A percentile compares a stretch with the other conserved stretches of the same genome.
Conservation (phyloP, 2,797 vertebrate species). For the Bradypodion ventrale region DNA sequence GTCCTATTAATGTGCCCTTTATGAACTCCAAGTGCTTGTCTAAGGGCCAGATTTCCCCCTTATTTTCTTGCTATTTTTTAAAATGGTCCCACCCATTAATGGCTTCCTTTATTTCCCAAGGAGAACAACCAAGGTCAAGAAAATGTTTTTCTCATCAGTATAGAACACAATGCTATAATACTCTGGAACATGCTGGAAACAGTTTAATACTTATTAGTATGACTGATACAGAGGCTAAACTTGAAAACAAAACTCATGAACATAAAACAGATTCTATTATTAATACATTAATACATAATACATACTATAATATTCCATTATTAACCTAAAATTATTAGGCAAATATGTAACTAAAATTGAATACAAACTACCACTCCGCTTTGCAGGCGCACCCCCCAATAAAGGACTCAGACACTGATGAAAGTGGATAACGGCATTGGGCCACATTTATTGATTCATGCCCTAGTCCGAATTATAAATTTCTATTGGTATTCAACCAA, state of each 20-base stretch:
- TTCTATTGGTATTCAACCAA: too few species aligned
- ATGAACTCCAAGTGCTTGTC: not conserved
- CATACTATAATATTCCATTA: too few species aligned
- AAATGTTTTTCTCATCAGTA: conserved; percentile 9
- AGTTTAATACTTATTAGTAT: conserved; percentile 22
- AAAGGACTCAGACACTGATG: too few species aligned
- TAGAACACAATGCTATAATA: conserved; percentile 22
- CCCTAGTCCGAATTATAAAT: too few species aligned
- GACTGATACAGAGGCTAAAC: conserved; percentile 1
- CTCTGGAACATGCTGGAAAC: conserved; percentile 13
- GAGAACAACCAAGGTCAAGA: conserved; percentile 29
- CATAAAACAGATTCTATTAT: not conserved
- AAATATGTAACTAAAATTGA: not conserved
- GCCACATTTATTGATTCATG: too few species aligned
- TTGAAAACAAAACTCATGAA: conserved; percentile 27
- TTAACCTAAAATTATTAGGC: not conserved
- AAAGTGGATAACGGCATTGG: too few species aligned
- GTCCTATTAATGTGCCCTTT: conserved; percentile 11
- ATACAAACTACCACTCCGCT: conserved; percentile 13
- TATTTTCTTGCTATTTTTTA: conserved; percentile 14
- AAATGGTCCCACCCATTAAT: conserved; percentile 30
- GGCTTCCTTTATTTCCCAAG: conserved; percentile 11
- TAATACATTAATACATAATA: too few species aligned
- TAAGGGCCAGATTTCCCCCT: conserved; percentile 23
- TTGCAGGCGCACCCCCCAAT: too few species aligned